Base-by-base conservation (phyloP, 2,888 invertebrate species). In the Hermaeophaga mercurialis region DNA sequence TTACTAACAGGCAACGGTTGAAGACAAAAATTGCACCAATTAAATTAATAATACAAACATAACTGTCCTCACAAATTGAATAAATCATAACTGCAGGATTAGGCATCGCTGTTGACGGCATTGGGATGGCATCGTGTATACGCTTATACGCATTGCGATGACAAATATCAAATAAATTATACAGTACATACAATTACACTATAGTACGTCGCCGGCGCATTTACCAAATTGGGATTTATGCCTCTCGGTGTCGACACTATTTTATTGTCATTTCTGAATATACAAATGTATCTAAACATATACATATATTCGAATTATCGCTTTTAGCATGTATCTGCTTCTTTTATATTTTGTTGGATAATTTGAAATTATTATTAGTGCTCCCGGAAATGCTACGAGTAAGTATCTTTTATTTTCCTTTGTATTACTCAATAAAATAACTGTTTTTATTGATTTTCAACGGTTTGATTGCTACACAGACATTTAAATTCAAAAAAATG, bases 131-230 rank as follows among this genome's bases (percentile, higher is more conserved):
- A 24, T 3, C 14, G 24, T 39, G 39, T 39, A 39, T 12, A 39
- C 19, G 39, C 31, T 11, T 28, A 33, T 54, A 57, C 49, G 55
- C 53, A 52, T 31, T 49, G 56, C 58, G 56, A 58, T 57, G 60
- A 58, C 53, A 59, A 61, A 59, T 58, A 54, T 54, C 54, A 54
- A 62, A 62, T 62, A 62, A 62, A 62, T 60, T 59, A 60, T 55
- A 54, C 24, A 33, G 36, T 44, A 55, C 57, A 58, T 56, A 58
- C 43, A 56, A 59, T 62, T 55, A 54, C 54, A 54, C 44, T 54
- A 38, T 49, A 41, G 22, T 19, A 43, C 47, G 60, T 58, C 58
- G 47, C 41, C 46, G 44, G 44, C 53, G 50, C 54, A 53, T 56
- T 59, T 41, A 54, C 53, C 47, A 56, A 59, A 56, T 59, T 53